phyloP scores from a whole-genome alignment of 2,797 vertebrate genomes.

The Sphenodon punctatus region DNA sequence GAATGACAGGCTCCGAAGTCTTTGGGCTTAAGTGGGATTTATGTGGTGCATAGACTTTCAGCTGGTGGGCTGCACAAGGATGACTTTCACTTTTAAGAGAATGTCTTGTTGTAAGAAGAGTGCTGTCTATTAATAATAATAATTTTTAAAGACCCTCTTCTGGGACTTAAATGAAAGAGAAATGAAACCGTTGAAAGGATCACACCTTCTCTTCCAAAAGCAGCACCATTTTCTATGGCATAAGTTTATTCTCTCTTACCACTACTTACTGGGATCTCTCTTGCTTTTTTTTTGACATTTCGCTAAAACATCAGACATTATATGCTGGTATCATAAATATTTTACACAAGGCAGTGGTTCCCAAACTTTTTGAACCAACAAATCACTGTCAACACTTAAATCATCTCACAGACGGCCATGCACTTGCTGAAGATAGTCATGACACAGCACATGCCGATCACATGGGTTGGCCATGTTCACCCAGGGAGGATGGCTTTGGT shows the following conservation, averaged over 20 bases:
- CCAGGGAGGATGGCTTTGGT: too few relatives aligned
- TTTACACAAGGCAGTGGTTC: too few relatives aligned
- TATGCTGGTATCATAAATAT: conserved; percentile 29
- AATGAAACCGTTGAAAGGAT: background rate
- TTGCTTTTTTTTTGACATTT: background rate
- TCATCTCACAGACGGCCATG: too few relatives aligned
- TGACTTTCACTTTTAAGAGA: background rate
- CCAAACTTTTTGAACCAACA: too few relatives aligned
- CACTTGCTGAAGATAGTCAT: too few relatives aligned
- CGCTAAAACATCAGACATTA: conserved; percentile 13
- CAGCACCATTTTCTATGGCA: conserved; percentile 5
- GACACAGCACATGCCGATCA: too few relatives aligned
- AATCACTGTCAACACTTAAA: too few relatives aligned
- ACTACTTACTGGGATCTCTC: background rate
- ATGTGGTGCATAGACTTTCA: background rate
- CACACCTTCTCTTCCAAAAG: background rate
- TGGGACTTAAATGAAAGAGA: background rate
- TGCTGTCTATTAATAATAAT: background rate
- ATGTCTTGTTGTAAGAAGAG: background rate
- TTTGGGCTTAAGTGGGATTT: conserved; percentile 4
- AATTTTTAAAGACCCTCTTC: background rate
- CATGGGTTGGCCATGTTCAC: too few relatives aligned
- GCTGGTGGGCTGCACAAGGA: fast-evolving
- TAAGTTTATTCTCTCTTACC: background rate
- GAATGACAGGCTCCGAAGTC: background rate